Percentiles rank a stretch among this genome's conserved stretches.
Evolutionary conservation across 2,888 invertebrate genomes (phyloP).

Genomic region (Spodoptera picta): DNA sequence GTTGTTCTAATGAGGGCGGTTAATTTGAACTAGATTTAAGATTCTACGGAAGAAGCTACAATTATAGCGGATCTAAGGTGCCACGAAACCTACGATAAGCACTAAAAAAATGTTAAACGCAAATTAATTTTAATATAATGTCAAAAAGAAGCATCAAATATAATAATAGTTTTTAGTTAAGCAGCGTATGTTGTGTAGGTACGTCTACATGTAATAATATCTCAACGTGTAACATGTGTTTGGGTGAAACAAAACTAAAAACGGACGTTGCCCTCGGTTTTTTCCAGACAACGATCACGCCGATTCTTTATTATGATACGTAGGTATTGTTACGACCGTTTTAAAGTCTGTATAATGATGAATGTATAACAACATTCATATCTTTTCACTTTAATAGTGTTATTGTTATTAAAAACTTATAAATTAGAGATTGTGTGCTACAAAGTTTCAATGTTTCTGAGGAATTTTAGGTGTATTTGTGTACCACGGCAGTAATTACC

Average conservation of each 20-base stretch:
- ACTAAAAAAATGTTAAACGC: constrained; percentile 8
- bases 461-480: constrained; percentile 5
- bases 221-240: constrained; percentile 59
- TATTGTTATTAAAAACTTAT: neutral
- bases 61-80: no score
- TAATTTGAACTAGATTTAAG: no score
- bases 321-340: constrained; percentile 31
- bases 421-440: neutral
- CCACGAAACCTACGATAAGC: no score
- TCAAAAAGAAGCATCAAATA: no score
- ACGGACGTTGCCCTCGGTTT: constrained; percentile 85
- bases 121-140: neutral
- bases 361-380: neutral
- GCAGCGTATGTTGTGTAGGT: neutral
- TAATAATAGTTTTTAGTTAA: no score
- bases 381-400: neutral
- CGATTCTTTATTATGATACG: constrained; percentile 54
- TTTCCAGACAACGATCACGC: constrained; percentile 71
- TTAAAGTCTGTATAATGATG: constrained; percentile 11
- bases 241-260: constrained; percentile 80
- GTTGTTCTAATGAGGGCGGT: no score
- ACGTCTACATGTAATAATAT: constrained; percentile 25
- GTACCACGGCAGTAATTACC: constrained; percentile 32
- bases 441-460: neutral
- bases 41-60: no score